These are phyloP conservation scores for western clawed frog (Xenopus tropicalis) DNA, from an alignment of 2,113 vertebrate genomes.

Conservation along the genomic window DNA sequence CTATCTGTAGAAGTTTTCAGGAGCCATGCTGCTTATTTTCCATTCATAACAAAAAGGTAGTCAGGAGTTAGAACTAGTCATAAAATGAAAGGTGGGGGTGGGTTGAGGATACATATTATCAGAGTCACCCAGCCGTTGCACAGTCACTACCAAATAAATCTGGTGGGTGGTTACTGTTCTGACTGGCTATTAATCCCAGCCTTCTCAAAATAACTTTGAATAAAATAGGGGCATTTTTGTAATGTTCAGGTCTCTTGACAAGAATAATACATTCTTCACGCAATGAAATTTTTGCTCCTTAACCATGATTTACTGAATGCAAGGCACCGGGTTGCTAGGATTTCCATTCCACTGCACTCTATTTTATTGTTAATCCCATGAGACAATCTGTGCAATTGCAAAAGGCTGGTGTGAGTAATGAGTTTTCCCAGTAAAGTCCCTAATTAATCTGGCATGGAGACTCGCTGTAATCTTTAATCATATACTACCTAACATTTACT, in stretches of 20 bases:
- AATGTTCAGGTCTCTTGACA: constrained; percentile 19
- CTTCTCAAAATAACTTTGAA: constrained; percentile 45
- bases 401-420: constrained; percentile 32
- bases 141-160: neutral
- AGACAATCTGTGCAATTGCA: neutral
- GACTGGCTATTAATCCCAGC: constrained; percentile 53
- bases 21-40: no score
- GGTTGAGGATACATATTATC: neutral
- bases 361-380: constrained; percentile 48
- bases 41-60: no score
- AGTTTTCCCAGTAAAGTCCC: constrained; percentile 47
- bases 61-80: no score
- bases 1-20: no score
- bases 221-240: constrained; percentile 45
- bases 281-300: constrained; percentile 41
- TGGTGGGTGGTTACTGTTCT: constrained; percentile 10
- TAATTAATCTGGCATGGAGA: constrained; percentile 49
- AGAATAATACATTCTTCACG: constrained; percentile 25
- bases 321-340: constrained; percentile 48
- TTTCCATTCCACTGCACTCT: constrained; percentile 52
- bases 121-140: neutral
- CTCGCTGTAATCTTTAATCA: constrained; percentile 43
- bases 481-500: constrained; percentile 41
- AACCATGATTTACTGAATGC: constrained; percentile 49
- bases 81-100: no score